These are phyloP conservation scores for Stomatorhinus ivindoensis DNA, from an alignment of 2,113 vertebrate genomes.

Conservation along the genomic window DNA sequence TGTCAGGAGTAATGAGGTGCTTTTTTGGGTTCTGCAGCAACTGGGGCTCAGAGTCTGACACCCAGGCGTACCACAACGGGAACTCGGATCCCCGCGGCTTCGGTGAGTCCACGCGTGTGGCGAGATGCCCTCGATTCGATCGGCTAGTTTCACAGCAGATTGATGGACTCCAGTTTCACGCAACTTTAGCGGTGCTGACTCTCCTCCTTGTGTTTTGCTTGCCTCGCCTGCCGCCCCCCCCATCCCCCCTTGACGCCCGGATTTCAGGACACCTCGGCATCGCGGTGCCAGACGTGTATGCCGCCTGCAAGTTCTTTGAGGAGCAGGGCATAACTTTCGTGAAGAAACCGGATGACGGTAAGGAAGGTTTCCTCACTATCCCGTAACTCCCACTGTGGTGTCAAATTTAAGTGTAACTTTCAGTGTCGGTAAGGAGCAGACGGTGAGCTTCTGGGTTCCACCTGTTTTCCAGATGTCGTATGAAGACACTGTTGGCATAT, in stretches of 20 bases:
- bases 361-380: slow-evolving; percentile 23
- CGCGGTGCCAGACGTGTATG: slow-evolving; percentile 84
- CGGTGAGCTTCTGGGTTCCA: not conserved
- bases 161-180: not conserved
- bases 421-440: not conserved
- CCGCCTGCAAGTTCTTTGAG: slow-evolving; percentile 88
- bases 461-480: not conserved
- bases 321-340: slow-evolving; percentile 90
- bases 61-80: slow-evolving; percentile 81
- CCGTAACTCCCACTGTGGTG: not conserved
- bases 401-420: not conserved
- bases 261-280: slow-evolving; percentile 87
- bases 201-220: not conserved
- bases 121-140: not conserved
- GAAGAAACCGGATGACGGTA: slow-evolving; percentile 93
- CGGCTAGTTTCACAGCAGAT: not conserved
- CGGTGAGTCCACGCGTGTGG: slow-evolving; percentile 56
- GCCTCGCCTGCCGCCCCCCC: not conserved
- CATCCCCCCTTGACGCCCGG: not conserved
- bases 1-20: not conserved
- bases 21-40: slow-evolving; percentile 63
- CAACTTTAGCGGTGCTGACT: not conserved
- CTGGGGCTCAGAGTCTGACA: slow-evolving; percentile 88
- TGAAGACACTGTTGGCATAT: not conserved
- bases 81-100: slow-evolving; percentile 96